These are phyloP conservation scores for Pyralis farinalis DNA, from an alignment of 2,888 invertebrate species.

Conservation along the genomic window DNA sequence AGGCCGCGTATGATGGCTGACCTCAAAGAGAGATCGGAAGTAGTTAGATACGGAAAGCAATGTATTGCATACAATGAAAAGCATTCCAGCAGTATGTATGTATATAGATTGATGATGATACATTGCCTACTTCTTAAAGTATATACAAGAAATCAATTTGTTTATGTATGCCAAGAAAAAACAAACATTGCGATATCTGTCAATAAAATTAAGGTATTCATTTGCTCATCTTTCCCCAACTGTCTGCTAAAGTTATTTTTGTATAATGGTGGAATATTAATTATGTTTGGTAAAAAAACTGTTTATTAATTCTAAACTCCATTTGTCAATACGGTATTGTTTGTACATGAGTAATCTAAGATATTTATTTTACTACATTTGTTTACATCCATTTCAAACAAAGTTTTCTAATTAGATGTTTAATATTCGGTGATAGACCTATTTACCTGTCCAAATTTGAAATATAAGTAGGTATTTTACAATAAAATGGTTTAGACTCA, in stretches of 20 bases:
- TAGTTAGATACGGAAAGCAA: too few species aligned
- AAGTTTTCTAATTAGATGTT: constrained; percentile 31
- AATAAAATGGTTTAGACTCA: constrained; percentile 14
- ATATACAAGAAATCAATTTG: neutral
- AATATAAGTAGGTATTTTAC: constrained; percentile 17
- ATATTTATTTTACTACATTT: neutral
- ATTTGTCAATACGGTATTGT: constrained; percentile 7
- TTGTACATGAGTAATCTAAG: constrained; percentile 32
- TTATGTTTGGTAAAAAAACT: constrained; percentile 5
- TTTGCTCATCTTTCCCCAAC: constrained; percentile 3
- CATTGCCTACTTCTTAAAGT: too few species aligned
- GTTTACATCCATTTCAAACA: constrained; percentile 38
- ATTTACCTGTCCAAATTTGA: constrained; percentile 32
- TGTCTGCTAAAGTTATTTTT: neutral
- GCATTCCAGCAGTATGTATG: too few species aligned
- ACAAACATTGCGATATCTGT: constrained; percentile 1
- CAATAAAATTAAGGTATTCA: constrained; percentile 2
- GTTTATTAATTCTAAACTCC: constrained; percentile 6
- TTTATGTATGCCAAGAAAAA: neutral
- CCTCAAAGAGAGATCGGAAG: too few species aligned
- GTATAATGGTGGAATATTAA: neutral
- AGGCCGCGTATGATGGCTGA: too few species aligned
- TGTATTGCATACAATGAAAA: too few species aligned
- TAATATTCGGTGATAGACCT: constrained; percentile 23
- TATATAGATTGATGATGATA: too few species aligned